Evolutionary conservation across 53 echinoderm and acorn worm species (phyloP), one percentile per base, ranked within the genome.

Genomic region (Crossaster papposus): DNA sequence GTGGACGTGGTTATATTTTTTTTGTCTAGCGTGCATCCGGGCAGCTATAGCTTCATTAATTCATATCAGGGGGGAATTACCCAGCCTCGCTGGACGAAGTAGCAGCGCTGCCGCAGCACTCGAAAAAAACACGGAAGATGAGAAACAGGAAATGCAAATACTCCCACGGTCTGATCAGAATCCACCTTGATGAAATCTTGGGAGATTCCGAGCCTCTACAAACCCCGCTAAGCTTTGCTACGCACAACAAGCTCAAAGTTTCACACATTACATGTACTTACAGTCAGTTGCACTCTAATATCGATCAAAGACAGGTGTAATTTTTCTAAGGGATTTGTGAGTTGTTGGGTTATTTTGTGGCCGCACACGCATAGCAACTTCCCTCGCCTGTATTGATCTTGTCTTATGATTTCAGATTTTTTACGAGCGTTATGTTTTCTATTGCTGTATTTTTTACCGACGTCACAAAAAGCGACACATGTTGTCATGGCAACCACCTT

Each of bases 401-500:
- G 29, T 30, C 24, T 20, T 3, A 44, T 24, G 82, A 68, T 83
- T 83, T 70, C 35, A 37, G 17, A 37, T 14, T 70, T 36, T 65
- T 58, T 58, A 7, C 44, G 23, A 37, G 26, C n/a, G 34, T 58
- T 4, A 65, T 35, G 28, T 83, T 65, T 65, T 65, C 64, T 14
- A 2, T 83, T 9, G 38, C 65, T 83, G 38, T 44, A 28, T n/a
- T n/a, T n/a, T n/a, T n/a, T n/a, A 83, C 65, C 70, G 83, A 83
- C 83, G 83, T 83, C 83, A 83, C 15, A 18, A 0, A 44, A 37
- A 35, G 50, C 37, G 70, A 36, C 36, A 38, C 30, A 34, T 70
- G 83, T 83, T 83, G 14, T 68, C 20, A 65, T 83, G 83, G 68
- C 68, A 70, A 83, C 68, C 68, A 26, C 22, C 4, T 64, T 28